Conservation (phyloP, 92 coral and sea anemone species). For the Phymanthus crucifer region DNA sequence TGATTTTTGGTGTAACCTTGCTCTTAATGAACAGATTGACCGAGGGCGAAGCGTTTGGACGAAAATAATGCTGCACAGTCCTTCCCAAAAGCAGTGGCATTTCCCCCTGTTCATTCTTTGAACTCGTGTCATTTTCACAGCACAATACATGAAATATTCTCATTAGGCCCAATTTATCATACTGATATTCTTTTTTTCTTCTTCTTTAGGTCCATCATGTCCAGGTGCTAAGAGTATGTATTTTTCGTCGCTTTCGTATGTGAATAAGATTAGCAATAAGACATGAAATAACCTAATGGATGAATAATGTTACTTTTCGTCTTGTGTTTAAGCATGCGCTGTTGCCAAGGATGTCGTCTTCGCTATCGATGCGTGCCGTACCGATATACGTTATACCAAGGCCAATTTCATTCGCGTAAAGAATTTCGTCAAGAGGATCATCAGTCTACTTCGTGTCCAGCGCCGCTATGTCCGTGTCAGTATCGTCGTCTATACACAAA, state of each 20-base stretch:
- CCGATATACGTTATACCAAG: conserved; percentile 61
- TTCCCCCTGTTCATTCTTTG: no score
- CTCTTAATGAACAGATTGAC: no score
- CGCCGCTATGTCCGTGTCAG: conserved; percentile 75
- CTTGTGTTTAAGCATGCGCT: conserved; percentile 55
- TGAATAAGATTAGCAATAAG: no score
- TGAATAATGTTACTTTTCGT: not conserved
- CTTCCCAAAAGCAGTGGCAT: no score
- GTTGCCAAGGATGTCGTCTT: conserved; percentile 70
- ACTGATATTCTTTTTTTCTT: not conserved
- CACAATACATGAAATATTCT: not conserved
- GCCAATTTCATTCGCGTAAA: conserved; percentile 76
- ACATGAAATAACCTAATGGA: no score
- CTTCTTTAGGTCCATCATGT: not conserved
- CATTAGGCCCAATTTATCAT: not conserved
- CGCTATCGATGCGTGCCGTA: conserved; percentile 75
- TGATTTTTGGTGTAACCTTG: no score
- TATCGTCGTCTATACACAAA: conserved; percentile 60
- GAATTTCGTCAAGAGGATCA: conserved; percentile 67
- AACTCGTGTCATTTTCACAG: no score
- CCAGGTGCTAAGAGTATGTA: not conserved
- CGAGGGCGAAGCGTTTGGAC: not conserved
- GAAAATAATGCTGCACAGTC: no score
- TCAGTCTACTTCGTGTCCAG: conserved; percentile 64
- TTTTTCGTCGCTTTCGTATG: not conserved